Percentiles rank a stretch among this genome's conserved stretches.
These are phyloP conservation scores for Pachliopta kotzebuea DNA, from an alignment of 2,888 invertebrate species.

Conservation along the genomic window DNA sequence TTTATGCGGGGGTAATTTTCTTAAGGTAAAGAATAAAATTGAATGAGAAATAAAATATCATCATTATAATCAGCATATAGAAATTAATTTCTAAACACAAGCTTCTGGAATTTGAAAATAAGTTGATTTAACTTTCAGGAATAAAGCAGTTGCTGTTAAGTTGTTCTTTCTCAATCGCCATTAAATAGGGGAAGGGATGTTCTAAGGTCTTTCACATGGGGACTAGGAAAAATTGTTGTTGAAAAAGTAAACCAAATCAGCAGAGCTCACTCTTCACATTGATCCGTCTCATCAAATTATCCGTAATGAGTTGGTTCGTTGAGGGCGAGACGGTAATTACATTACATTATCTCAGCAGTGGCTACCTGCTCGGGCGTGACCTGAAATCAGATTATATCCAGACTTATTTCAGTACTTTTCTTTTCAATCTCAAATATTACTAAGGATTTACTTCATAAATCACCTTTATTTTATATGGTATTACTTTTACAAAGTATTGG, in stretches of 20 bases:
- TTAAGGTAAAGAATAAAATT: no score
- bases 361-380: conserved; percentile 4
- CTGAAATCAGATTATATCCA: conserved; percentile 5
- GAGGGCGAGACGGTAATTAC: conserved; percentile 10
- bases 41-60: no score
- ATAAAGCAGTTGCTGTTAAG: no score
- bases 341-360: neutral
- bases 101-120: no score
- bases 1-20: no score
- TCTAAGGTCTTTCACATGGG: neutral
- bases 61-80: no score
- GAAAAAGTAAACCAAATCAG: conserved; percentile 1
- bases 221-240: neutral
- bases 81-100: no score
- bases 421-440: neutral
- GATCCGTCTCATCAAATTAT: conserved; percentile 14
- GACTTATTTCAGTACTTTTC: neutral
- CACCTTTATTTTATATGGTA: no score
- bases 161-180: no score
- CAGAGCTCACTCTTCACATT: neutral
- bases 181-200: no score
- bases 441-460: neutral
- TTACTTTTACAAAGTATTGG: no score
- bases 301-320: conserved; percentile 9
- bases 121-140: no score